Percentiles rank a stretch among this genome's conserved stretches.
These are phyloP conservation scores for Sebastes taczanowskii DNA, from an alignment of 2,797 vertebrate species.

Conservation along the genomic window DNA sequence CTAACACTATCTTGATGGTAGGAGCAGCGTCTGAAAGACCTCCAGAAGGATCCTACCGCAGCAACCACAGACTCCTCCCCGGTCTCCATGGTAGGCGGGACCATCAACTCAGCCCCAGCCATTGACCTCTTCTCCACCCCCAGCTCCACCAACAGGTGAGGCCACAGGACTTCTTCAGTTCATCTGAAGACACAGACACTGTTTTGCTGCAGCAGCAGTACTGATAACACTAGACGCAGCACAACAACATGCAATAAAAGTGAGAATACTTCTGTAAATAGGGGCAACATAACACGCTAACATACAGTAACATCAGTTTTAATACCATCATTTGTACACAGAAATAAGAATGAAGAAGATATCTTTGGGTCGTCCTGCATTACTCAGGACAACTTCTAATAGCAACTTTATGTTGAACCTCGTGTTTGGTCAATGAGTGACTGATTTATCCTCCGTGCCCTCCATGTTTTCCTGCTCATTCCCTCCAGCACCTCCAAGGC, in stretches of 20 bases:
- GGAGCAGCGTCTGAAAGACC: constrained; percentile 95
- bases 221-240: not conserved
- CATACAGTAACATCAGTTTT: not conserved
- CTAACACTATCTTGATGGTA: constrained; percentile 44
- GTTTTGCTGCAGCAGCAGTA: not conserved
- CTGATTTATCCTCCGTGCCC: constrained; percentile 22
- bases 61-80: constrained; percentile 91
- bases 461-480: not conserved
- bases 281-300: not conserved
- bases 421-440: constrained; percentile 10
- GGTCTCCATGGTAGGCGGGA: constrained; percentile 85
- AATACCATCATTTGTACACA: not conserved
- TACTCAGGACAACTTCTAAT: not conserved
- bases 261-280: not conserved
- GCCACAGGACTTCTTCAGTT: not conserved
- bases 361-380: not conserved
- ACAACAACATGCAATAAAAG: not conserved
- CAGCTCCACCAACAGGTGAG: constrained; percentile 91
- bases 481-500: constrained; percentile 89
- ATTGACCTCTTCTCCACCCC: constrained; percentile 95
- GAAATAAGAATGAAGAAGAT: not conserved
- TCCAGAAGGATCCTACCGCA: constrained; percentile 90
- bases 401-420: not conserved
- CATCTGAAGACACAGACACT: not conserved
- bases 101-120: constrained; percentile 87